These are phyloP conservation scores for Oligia latruncula DNA, from an alignment of 2,888 invertebrate species.

Conservation along the genomic window DNA sequence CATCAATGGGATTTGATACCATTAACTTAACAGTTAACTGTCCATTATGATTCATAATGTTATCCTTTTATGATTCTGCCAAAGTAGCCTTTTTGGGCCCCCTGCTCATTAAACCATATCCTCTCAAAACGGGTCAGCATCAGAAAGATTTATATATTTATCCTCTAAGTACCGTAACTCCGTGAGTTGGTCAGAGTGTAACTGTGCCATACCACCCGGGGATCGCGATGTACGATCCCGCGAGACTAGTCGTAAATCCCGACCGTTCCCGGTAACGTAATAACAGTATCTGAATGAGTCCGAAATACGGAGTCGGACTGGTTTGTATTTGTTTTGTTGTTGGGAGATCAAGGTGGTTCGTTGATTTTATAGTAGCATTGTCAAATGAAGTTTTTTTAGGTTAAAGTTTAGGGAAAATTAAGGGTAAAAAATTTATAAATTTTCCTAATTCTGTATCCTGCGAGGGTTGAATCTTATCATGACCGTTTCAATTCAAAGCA, in stretches of 20 bases:
- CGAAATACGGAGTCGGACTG: constrained; percentile 50
- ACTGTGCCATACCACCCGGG: constrained; percentile 83
- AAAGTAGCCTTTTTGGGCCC: no score
- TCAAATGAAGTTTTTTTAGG: neutral
- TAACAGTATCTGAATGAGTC: constrained; percentile 76
- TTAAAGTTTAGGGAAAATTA: neutral
- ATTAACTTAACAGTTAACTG: no score
- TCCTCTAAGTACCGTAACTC: constrained; percentile 70
- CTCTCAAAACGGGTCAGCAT: constrained; percentile 43
- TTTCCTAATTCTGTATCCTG: neutral
- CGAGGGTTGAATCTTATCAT: neutral
- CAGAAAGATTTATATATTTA: constrained; percentile 58
- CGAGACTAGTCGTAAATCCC: constrained; percentile 76
- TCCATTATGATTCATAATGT: no score
- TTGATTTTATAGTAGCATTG: neutral
- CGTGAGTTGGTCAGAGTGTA: constrained; percentile 80
- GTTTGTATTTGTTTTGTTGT: constrained; percentile 26
- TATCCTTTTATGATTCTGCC: no score
- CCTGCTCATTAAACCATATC: constrained; percentile 34
- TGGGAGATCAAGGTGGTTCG: neutral
- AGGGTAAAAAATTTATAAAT: neutral
- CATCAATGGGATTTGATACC: no score
- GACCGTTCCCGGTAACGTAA: constrained; percentile 76
- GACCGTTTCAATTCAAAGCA: neutral
- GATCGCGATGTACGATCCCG: constrained; percentile 68